Conservation (phyloP, 2,888 invertebrate species). For the Dasypolia templi region DNA sequence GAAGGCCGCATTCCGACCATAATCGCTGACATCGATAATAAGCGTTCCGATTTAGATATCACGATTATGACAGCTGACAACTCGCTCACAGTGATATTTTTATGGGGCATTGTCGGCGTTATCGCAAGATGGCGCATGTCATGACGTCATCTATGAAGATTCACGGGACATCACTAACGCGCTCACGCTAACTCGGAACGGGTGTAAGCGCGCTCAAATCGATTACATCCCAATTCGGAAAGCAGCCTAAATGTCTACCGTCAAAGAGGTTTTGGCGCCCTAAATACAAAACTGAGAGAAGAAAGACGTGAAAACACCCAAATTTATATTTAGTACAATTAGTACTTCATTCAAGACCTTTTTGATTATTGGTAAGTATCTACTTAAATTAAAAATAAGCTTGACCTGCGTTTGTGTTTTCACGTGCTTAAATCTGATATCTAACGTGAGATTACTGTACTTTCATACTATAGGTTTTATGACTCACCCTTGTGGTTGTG, state of each 20-base stretch:
- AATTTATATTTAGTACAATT: not conserved
- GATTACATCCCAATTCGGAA: no score
- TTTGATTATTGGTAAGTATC: conserved; percentile 10
- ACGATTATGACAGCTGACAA: no score
- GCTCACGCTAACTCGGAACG: no score
- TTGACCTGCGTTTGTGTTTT: not conserved
- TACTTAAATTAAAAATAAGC: conserved; percentile 6
- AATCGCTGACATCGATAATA: no score
- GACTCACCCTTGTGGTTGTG: conserved; percentile 31
- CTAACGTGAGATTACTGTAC: not conserved
- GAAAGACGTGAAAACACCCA: not conserved
- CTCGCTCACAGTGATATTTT: no score
- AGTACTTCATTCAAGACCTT: not conserved
- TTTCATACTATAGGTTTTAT: not conserved
- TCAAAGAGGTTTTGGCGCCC: conserved; percentile 18
- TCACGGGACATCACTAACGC: no score
- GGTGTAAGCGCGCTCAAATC: no score
- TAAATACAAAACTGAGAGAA: conserved; percentile 32
- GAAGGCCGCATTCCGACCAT: no score
- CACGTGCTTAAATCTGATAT: conserved; percentile 16
- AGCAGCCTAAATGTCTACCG: not conserved
- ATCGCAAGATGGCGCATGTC: no score
- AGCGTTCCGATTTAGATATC: no score
- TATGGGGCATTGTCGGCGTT: no score
- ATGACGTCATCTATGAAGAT: no score